These are phyloP conservation scores for Sphaerodactylus townsendi DNA, from an alignment of 2,113 vertebrate genomes.

Conservation along the genomic window DNA sequence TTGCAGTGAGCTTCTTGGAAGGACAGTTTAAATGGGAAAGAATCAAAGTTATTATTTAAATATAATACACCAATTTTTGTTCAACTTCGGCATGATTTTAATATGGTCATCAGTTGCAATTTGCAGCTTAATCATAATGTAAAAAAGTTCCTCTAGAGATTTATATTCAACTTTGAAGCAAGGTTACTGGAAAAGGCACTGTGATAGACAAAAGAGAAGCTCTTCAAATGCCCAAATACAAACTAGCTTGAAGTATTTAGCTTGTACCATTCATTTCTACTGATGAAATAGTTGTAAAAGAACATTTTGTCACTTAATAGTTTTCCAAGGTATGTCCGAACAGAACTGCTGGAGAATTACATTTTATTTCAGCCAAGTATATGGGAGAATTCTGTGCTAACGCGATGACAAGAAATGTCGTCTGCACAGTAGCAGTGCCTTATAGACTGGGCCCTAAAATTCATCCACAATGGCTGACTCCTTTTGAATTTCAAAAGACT, in stretches of 20 bases:
- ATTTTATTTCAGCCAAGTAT: background rate
- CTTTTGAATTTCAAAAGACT: background rate
- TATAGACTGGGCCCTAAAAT: background rate
- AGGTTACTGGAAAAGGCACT: background rate
- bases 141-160: background rate
- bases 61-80: background rate
- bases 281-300: too few relatives aligned
- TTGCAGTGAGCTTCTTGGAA: background rate
- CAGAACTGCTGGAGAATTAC: background rate
- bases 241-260: background rate
- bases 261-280: slow-evolving; percentile 28
- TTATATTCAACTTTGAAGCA: background rate
- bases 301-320: background rate
- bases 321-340: background rate
- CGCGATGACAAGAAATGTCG: background rate
- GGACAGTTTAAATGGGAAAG: background rate
- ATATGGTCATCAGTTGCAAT: background rate
- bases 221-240: background rate
- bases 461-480: background rate
- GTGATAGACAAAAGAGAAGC: background rate
- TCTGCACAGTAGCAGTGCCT: background rate
- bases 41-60: background rate
- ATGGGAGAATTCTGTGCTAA: background rate
- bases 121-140: background rate
- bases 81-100: background rate